Evolutionary conservation across 2,888 invertebrate species (phyloP).

Genomic region (Chromoteleia sp.): DNA sequence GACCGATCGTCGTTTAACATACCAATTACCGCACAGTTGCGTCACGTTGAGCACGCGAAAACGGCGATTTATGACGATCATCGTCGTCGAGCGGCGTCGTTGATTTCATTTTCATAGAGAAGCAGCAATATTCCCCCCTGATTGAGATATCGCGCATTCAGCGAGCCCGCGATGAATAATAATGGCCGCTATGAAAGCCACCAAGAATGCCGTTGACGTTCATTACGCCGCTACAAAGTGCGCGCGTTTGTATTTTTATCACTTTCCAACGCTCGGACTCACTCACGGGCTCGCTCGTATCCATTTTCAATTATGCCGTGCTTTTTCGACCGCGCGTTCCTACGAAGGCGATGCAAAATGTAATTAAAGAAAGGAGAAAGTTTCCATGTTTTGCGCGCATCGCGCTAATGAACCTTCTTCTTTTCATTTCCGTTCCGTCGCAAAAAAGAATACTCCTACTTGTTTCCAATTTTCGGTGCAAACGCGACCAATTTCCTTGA

Average conservation of each 20-base stretch:
- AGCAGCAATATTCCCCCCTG: constrained; percentile 21
- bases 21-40: constrained; percentile 73
- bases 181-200: constrained; percentile 60
- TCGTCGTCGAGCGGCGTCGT: constrained; percentile 45
- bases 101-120: constrained; percentile 66
- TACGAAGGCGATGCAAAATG: constrained; percentile 21
- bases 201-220: constrained; percentile 61
- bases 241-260: constrained; percentile 48
- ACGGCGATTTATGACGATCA: constrained; percentile 61
- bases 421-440: constrained; percentile 20
- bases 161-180: constrained; percentile 64
- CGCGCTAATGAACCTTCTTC: constrained; percentile 39
- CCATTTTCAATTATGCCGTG: constrained; percentile 38
- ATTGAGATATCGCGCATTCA: constrained; percentile 67
- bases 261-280: constrained; percentile 25
- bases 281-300: constrained; percentile 30
- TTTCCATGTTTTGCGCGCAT: constrained; percentile 22
- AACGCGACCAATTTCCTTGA: too few relatives aligned
- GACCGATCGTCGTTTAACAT: constrained; percentile 73
- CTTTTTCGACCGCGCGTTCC: constrained; percentile 27
- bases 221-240: constrained; percentile 57
- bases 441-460: not conserved
- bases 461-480: not conserved
- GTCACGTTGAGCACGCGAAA: constrained; percentile 42
- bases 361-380: constrained; percentile 52